Percentiles rank a stretch among this genome's conserved stretches.
Evolutionary conservation across 2,888 invertebrate genomes (phyloP).

Genomic region (Harmothoe impar): DNA sequence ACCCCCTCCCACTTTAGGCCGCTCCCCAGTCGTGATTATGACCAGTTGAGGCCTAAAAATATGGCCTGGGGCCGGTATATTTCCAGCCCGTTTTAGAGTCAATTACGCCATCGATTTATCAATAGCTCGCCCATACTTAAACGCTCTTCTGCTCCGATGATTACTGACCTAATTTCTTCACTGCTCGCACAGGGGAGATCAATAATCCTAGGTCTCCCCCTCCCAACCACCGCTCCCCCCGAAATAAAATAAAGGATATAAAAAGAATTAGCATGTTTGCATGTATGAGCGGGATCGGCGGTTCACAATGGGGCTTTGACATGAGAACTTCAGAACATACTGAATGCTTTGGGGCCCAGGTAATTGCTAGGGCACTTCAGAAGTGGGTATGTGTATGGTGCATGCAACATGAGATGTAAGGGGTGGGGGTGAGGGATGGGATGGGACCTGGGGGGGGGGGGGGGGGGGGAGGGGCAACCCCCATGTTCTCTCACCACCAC

Average conservation of each 20-base stretch:
- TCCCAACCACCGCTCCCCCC: conserved; percentile 11
- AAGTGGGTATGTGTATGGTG: not conserved
- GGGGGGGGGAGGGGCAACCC: not conserved
- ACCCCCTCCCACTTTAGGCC: too few relatives aligned
- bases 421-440: too few relatives aligned
- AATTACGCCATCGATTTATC: conserved; percentile 51
- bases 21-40: too few relatives aligned
- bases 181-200: not conserved
- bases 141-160: conserved; percentile 11
- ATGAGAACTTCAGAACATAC: conserved; percentile 30
- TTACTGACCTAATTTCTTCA: conserved; percentile 60
- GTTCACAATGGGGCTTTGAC: conserved; percentile 30
- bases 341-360: not conserved
- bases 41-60: conserved; percentile 20
- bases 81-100: conserved; percentile 50
- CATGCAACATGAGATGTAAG: not conserved
- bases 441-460: too few relatives aligned
- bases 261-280: conserved; percentile 42
- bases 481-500: not conserved
- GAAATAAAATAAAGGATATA: not conserved
- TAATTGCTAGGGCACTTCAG: not conserved
- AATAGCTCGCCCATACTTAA: conserved; percentile 43
- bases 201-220: not conserved
- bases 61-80: conserved; percentile 15
- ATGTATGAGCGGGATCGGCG: not conserved